A percentile compares a stretch with the other conserved stretches of the same genome.
phyloP scores from a whole-genome alignment of 2,113 vertebrate genomes.

The Peromyscus maniculatus region DNA sequence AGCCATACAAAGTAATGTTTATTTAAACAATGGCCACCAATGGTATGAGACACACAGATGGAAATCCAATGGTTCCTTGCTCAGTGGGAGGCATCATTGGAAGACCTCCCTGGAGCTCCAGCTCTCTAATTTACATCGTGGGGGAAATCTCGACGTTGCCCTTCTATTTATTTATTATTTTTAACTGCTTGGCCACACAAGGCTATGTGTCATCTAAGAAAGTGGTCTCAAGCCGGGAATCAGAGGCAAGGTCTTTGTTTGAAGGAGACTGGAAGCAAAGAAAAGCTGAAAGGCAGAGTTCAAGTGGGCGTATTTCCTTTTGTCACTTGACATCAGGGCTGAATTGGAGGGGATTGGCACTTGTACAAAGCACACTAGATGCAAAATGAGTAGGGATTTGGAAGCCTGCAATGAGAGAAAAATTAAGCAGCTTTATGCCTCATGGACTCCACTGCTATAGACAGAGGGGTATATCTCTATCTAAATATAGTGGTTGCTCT shows the following conservation, averaged over 20 bases:
- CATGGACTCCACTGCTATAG: background rate
- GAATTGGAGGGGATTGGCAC: constrained; percentile 52
- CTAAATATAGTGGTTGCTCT: constrained; percentile 68
- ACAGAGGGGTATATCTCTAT: constrained; percentile 58
- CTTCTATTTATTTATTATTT: constrained; percentile 76
- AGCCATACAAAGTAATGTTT: constrained; percentile 85
- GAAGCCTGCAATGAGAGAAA: constrained; percentile 45
- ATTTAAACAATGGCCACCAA: constrained; percentile 89
- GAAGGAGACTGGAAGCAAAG: constrained; percentile 71
- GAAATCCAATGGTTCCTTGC: constrained; percentile 81
- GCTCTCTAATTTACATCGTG: constrained; percentile 81
- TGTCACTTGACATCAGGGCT: constrained; percentile 72
- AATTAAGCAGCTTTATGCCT: constrained; percentile 62
- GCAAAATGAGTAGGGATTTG: constrained; percentile 64
- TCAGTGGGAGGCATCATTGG: constrained; percentile 76
- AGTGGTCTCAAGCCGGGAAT: constrained; percentile 74
- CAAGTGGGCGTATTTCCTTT: constrained; percentile 62
- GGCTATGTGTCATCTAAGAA: constrained; percentile 77
- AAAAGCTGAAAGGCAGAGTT: constrained; percentile 65
- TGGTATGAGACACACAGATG: constrained; percentile 83
- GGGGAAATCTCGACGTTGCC: constrained; percentile 77
- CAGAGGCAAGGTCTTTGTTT: constrained; percentile 74
- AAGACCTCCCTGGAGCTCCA: constrained; percentile 71
- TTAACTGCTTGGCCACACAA: constrained; percentile 72
- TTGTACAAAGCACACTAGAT: constrained; percentile 53